Evolutionary conservation across 1,140 invertebrate species (phyloP).

Genomic region (Cheumatopsyche charites): DNA sequence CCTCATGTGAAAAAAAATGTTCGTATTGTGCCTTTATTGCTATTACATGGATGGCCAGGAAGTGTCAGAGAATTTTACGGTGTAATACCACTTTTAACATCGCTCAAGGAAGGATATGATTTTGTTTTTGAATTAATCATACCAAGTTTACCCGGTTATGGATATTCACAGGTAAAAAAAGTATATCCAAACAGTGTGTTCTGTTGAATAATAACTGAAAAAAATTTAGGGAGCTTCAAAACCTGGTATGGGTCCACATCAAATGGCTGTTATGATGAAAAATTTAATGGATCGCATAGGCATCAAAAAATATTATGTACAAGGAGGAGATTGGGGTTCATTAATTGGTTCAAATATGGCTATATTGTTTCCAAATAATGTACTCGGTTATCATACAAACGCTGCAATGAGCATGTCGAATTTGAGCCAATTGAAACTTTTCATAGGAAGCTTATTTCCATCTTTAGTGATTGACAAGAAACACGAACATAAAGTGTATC

Average conservation of each 20-base stretch:
- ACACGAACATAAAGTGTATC: slow-evolving; percentile 67
- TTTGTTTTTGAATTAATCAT: slow-evolving; percentile 81
- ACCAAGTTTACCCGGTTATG: slow-evolving; percentile 78
- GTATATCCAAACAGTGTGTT: background rate
- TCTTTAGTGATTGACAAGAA: slow-evolving; percentile 64
- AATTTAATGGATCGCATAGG: slow-evolving; percentile 85
- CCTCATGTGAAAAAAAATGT: slow-evolving; percentile 59
- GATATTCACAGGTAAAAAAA: slow-evolving; percentile 67
- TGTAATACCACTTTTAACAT: slow-evolving; percentile 74
- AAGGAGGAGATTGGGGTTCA: slow-evolving; percentile 85
- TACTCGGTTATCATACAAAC: slow-evolving; percentile 58
- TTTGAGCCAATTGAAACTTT: slow-evolving; percentile 39
- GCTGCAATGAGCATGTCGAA: slow-evolving; percentile 40
- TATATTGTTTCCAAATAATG: slow-evolving; percentile 72
- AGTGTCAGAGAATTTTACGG: slow-evolving; percentile 81
- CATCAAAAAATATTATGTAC: slow-evolving; percentile 75
- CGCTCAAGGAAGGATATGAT: slow-evolving; percentile 60
- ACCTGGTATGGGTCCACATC: slow-evolving; percentile 66
- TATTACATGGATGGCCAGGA: slow-evolving; percentile 87
- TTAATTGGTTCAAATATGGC: slow-evolving; percentile 68
- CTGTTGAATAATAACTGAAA: background rate
- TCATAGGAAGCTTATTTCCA: slow-evolving; percentile 52
- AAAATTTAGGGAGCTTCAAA: slow-evolving; percentile 60
- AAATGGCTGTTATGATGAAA: slow-evolving; percentile 77
- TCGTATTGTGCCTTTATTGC: slow-evolving; percentile 69